These are phyloP conservation scores for Eidolon dupreanum DNA, from an alignment of 2,797 vertebrate species.

Conservation along the genomic window DNA sequence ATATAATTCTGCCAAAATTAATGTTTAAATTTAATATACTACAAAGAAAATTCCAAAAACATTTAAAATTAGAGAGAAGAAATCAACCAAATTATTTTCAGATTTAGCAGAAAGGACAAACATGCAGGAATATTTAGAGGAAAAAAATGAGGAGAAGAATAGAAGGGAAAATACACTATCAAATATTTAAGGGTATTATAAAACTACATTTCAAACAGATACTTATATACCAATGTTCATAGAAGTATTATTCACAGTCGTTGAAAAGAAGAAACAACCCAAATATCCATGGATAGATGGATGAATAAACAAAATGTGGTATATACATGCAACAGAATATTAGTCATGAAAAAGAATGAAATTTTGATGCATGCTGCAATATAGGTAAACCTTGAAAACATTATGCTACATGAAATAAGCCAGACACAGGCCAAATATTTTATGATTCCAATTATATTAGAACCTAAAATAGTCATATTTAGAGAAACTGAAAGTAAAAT, in stretches of 20 bases:
- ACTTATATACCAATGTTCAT: not conserved
- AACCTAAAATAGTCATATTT: not conserved
- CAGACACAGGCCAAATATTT: not conserved
- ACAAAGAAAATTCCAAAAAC: not conserved
- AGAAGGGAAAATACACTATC: not conserved
- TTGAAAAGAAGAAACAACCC: not conserved
- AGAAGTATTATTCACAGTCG: not conserved
- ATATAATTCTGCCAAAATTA: not conserved
- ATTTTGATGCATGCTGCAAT: not conserved
- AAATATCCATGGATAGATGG: not conserved
- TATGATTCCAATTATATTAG: not conserved
- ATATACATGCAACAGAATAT: not conserved
- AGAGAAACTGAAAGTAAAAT: not conserved
- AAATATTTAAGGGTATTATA: not conserved
- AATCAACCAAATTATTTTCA: not conserved
- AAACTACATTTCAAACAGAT: not conserved
- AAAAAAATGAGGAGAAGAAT: not conserved
- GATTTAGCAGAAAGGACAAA: not conserved
- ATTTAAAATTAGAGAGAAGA: not conserved
- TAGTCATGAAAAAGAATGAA: not conserved
- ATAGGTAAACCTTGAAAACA: not conserved
- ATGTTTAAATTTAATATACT: not conserved
- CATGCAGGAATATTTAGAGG: not conserved
- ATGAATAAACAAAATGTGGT: not conserved
- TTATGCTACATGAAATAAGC: not conserved